Evolutionary conservation across 2,113 vertebrate genomes (phyloP), one percentile per base, ranked within the genome.

Genomic region (Hemiprocne comata): DNA sequence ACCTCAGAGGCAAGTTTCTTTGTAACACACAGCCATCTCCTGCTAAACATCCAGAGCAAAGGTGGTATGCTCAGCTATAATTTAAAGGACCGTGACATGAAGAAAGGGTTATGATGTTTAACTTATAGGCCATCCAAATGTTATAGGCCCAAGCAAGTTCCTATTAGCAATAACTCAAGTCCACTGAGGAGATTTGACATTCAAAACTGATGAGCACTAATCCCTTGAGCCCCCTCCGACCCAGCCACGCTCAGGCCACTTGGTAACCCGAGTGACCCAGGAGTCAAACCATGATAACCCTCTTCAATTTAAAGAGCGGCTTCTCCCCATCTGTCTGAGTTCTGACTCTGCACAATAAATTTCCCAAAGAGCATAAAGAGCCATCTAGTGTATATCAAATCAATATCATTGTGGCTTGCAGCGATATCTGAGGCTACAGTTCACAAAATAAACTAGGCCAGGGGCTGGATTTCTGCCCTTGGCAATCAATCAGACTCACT

Each of bases 321-420:
- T 98, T 98, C 97, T 98, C 96, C 96, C 94, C 73, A 90, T 98
- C 97, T 97, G 98, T 97, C 65, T 97, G 97, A 97, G 97, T 78
- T 98, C 98, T 97, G 98, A 97, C 97, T 98, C 97, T 84, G 95
- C 98, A 97, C 98, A 98, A 98, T 98, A 98, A 98, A 98, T 98
- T 98, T 98, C 98, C 98, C 97, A 95, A 96, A 98, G 98, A 98
- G 98, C 98, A 96, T 98, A 98, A 98, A 98, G 97, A 98, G 97
- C 98, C 98, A 98, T 98, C 98, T 97, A 98, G 98, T 98, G 98
- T 98, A 98, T 98, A 98, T 98, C 98, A 98, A 98, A 98, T 98
- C 98, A 98, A 98, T 98, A 98, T 98, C 98, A 97, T 87, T 95
- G 97, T 97, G 98, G 97, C 98, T 98, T 83, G 81, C 97, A 98